Evolutionary conservation across 2,888 invertebrate species (phyloP), one percentile per base, ranked within the genome.

Genomic region (Drosophila kambysellisi): DNA sequence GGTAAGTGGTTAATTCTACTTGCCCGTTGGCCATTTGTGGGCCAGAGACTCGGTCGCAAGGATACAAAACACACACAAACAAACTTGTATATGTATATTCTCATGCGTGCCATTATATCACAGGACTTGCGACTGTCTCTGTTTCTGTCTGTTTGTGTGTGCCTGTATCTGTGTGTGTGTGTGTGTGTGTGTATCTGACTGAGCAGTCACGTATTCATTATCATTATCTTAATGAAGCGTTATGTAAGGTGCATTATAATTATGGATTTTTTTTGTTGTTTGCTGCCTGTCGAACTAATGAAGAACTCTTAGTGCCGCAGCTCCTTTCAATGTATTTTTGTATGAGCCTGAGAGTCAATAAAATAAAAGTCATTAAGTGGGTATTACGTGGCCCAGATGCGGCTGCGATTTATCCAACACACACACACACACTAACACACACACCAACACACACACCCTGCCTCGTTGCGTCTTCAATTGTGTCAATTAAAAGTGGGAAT

Each of bases 171-270:
- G 69, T 17, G 33, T 9, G 33, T 39, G 33, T 11, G 20, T 7
- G 35, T 39, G 39, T 17, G 30, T 39, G 30, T 51, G 35, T 72
- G 48, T 67, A 50, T 67, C 71, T 71, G 70, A 57, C 54, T 80
- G 83, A 78, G 79, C 77, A 76, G 84, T 89, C 90, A 91, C 91
- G 72, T 85, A 88, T 90, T 85, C 85, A 90, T 91, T 90, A 90
- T 90, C 90, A 88, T 88, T 91, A 90, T 91, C 81, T 84, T 90
- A 91, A 91, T 91, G 89, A 83, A 87, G 80, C 83, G 86, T 91
- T 89, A 88, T 89, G 79, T 89, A 86, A 91, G 85, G 91, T 91
- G 86, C 89, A 88, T 88, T 91, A 88, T 88, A 91, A 88, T 91
- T 91, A 91, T 82, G 82, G 80, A 79, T 85, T 89, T 86, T 86